Percentiles rank a stretch among this genome's conserved stretches.
phyloP scores from a whole-genome alignment of 2,888 invertebrate species.

The Drosophila mayaguana region DNA sequence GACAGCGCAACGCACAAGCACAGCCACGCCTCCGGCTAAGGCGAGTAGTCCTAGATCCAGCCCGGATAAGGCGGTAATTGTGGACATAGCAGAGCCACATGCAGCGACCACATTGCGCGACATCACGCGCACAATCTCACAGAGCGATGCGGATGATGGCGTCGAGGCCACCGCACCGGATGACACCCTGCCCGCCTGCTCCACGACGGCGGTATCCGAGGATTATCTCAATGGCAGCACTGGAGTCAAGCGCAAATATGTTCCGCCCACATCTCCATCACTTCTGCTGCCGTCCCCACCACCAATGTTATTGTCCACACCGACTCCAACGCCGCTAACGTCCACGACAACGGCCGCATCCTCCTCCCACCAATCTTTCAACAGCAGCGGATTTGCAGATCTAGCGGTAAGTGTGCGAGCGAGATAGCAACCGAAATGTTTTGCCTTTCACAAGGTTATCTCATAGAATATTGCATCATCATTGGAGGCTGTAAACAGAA shows the following conservation, averaged over 20 bases:
- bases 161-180: slow-evolving; percentile 63
- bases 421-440: slow-evolving; percentile 20
- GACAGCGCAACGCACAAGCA: slow-evolving; percentile 27
- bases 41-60: slow-evolving; percentile 22
- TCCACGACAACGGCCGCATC: slow-evolving; percentile 31
- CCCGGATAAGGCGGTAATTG: slow-evolving; percentile 35
- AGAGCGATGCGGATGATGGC: slow-evolving; percentile 72
- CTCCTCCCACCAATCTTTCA: slow-evolving; percentile 37
- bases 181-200: slow-evolving; percentile 47
- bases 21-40: slow-evolving; percentile 23
- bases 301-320: slow-evolving; percentile 3
- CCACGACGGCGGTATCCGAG: slow-evolving; percentile 29
- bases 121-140: slow-evolving; percentile 81
- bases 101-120: slow-evolving; percentile 71
- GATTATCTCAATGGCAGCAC: slow-evolving; percentile 56
- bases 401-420: slow-evolving; percentile 74
- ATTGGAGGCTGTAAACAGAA: background rate
- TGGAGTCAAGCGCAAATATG: slow-evolving; percentile 78
- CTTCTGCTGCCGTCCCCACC: slow-evolving; percentile 6
- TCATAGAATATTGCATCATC: slow-evolving; percentile 40
- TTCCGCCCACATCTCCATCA: slow-evolving; percentile 45
- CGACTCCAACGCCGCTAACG: slow-evolving; percentile 16
- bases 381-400: slow-evolving; percentile 70
- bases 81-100: slow-evolving; percentile 45
- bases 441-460: slow-evolving; percentile 50